Base-by-base conservation (phyloP, 2,888 invertebrate genomes). In the Athrips mouffetella region DNA sequence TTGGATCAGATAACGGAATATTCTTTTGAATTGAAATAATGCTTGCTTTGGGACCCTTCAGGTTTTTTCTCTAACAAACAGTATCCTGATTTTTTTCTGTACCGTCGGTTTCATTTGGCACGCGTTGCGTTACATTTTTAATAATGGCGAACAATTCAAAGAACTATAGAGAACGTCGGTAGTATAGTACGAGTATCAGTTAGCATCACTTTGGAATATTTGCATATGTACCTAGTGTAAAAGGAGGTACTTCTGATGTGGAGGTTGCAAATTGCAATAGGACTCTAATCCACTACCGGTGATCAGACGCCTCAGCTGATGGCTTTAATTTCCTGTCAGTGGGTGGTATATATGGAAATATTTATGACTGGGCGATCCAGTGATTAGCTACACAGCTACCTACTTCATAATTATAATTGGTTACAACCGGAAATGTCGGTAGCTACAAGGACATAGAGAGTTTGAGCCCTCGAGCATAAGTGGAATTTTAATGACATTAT, bases 51-150 rank as follows among this genome's bases (percentile, higher is more conserved):
- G 63, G 72, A 69, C 68, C 70, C 71, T 71, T 73, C 57, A 62
- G 58, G 65, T 68, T 70, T 59, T 53, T 72, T 76, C 77, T 81
- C 74, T 66, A n/a, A 50, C 56, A 58, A 64, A 68, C 64, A 59
- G 65, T 68, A 67, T 67, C 65, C 69, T 65, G 60, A 62, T 62
- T 65, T 71, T 73, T 76, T 76, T 18, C 16, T 74, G 58, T n/a
- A n/a, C n/a, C 64, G 57, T 16, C 4, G 50, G 50, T 52, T 48
- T 53, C 57, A 62, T 70, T 74, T 72, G 69, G 73, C 78, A 78
- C 76, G 73, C 67, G 73, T 70, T 73, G n/a, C n/a, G n/a, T n/a
- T n/a, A n/a, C n/a, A n/a, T n/a, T 74, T 70, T 61, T 69, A 66
- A 56, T 58, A 63, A 56, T 52, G 50, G 23, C 31, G 15, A 37